phyloP scores from a whole-genome alignment of 2,113 vertebrate genomes.

The Neogale vison region DNA sequence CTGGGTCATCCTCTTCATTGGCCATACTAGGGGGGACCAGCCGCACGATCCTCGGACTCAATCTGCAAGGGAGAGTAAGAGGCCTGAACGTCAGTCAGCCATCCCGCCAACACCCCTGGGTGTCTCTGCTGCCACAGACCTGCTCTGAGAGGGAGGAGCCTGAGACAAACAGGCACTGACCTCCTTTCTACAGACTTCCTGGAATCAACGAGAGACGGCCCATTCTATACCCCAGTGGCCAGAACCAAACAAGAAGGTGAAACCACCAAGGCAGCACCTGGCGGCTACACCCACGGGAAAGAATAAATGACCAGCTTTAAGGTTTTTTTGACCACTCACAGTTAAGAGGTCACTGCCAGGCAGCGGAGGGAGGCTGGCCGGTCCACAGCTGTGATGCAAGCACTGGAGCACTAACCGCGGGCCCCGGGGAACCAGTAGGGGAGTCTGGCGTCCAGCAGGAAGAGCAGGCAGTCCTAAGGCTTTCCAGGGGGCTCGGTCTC shows the following conservation, averaged over 20 bases:
- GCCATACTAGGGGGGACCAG: slow-evolving; percentile 91
- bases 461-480: neutral
- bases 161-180: neutral
- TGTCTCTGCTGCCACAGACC: neutral
- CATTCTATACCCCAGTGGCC: neutral
- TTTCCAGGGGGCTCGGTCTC: neutral
- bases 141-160: neutral
- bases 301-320: neutral
- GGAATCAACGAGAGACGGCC: neutral
- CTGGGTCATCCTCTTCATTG: slow-evolving; percentile 97
- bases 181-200: neutral
- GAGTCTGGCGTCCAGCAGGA: neutral
- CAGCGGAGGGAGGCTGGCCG: neutral
- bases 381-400: neutral
- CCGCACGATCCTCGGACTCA: slow-evolving; percentile 6
- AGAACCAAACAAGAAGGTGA: neutral
- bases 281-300: neutral
- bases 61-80: slow-evolving; percentile 77
- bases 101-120: neutral
- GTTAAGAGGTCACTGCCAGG: neutral
- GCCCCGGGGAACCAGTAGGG: neutral
- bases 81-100: neutral
- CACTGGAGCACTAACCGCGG: neutral
- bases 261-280: neutral
- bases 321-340: neutral